Base-by-base conservation (phyloP, 2,888 invertebrate species). In the Blera fallax region DNA sequence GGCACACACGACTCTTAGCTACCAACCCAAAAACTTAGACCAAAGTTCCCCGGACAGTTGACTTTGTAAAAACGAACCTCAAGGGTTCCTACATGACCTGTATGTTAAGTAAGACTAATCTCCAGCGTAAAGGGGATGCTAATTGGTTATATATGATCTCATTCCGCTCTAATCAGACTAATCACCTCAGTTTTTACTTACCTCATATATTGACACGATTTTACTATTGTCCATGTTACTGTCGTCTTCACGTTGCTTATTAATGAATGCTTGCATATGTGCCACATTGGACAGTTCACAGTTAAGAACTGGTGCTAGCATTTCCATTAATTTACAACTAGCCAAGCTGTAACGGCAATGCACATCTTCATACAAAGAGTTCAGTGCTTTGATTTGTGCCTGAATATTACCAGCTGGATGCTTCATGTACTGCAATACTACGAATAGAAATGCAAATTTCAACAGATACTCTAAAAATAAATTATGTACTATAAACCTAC, bases 211-310 rank as follows among this genome's bases (percentile, higher is more conserved):
- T 16, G 91, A 90, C 48, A 93, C 92, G 50, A 94, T 92, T 89
- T 93, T 93, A 50, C 89, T 92, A 67, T 93, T 93, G 85, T 94
- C 93, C 18, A 90, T 88, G 77, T 91, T 92, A 0, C 89, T 90
- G 58, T 92, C 94, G 74, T 95, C 95, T 24, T 95, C 94, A 60
- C 94, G 94, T 80, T 94, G 93, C 87, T 94, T 94, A 88, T 94
- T 95, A 87, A 97, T 94, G 90, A 96, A 97, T 24, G 97, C 95
- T 90, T 96, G 95, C 94, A 97, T 95, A 91, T 97, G 97, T 16
- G 96, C 95, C 0, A 96, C 95, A 90, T 97, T 96, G 0, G 96
- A 95, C 83, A 96, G 95, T 91, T 96, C 96, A n/a, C 96, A 94
- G 82, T 95, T 95, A 50, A 97, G 91, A 89, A 96, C 94, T 0